Conservation (phyloP, 2,113 vertebrate genomes). For the Tetrax tetrax region DNA sequence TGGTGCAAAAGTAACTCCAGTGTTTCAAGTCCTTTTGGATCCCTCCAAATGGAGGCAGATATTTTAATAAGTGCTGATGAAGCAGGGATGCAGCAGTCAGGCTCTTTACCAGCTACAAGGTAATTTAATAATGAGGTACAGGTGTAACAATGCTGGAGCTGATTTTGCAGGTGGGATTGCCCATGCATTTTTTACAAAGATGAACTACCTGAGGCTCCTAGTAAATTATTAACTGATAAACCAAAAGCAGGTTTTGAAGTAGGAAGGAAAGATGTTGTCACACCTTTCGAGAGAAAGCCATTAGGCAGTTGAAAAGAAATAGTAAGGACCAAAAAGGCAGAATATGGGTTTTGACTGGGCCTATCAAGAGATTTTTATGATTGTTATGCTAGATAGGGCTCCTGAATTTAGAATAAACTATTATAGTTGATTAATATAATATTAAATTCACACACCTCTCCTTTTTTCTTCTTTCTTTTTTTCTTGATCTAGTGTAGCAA, state of each 20-base stretch:
- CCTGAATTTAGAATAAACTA: not conserved
- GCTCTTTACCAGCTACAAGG: not conserved
- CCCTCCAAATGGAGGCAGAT: not conserved
- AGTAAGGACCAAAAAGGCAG: not conserved
- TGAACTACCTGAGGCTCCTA: not conserved
- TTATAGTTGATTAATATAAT: not conserved
- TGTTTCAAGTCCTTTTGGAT: not conserved
- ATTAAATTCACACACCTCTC: not conserved
- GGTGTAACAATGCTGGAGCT: not conserved
- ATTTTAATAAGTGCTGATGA: not conserved
- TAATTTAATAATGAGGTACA: not conserved
- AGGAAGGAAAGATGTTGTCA: not conserved
- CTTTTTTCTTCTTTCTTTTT: not conserved
- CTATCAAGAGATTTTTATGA: not conserved
- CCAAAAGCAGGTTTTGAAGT: conserved; percentile 6
- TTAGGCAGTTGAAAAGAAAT: conserved; percentile 34
- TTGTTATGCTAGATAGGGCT: not conserved
- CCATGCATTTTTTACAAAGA: not conserved
- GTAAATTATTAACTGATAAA: conserved; percentile 44
- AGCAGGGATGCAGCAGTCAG: not conserved
- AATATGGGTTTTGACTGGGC: not conserved
- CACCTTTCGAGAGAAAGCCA: not conserved
- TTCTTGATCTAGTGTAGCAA: not conserved
- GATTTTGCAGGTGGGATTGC: conserved; percentile 6
- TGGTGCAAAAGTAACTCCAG: not conserved